phyloP scores from a whole-genome alignment of 2,888 invertebrate species.

The Thysanoteuthis rhombus region DNA sequence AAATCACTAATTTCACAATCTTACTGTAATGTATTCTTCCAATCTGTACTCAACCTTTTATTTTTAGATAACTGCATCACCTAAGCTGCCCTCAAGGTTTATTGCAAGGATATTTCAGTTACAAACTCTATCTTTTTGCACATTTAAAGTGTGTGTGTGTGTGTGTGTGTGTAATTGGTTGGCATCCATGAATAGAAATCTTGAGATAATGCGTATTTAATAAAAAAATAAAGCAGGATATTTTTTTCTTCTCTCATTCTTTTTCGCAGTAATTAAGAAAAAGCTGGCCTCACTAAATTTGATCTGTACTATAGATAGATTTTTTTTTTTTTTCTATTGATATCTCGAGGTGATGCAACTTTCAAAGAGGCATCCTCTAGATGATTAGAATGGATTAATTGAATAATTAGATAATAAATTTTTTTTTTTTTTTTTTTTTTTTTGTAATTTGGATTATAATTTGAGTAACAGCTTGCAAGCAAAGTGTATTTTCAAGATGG shows the following conservation, averaged over 20 bases:
- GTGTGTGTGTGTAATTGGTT: no score
- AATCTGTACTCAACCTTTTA: no score
- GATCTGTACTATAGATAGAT: not conserved
- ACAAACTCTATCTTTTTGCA: no score
- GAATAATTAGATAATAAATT: not conserved
- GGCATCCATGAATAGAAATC: no score
- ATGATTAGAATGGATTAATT: not conserved
- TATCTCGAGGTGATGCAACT: not conserved
- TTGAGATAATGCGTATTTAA: not conserved
- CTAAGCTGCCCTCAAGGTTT: no score
- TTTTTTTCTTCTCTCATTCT: not conserved
- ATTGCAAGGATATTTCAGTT: no score
- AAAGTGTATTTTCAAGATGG: constrained; percentile 12
- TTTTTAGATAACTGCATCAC: no score
- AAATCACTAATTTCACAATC: no score
- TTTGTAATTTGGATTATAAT: not conserved
- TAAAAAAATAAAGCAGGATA: not conserved
- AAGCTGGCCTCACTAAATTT: not conserved
- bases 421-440: no score
- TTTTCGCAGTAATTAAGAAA: not conserved
- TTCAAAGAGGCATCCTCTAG: not conserved
- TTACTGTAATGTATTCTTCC: no score
- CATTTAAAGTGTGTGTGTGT: no score
- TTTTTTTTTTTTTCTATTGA: not conserved
- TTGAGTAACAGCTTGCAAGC: not conserved